Conservation (phyloP, 2,888 invertebrate genomes). For the Steinernema hermaphroditum region DNA sequence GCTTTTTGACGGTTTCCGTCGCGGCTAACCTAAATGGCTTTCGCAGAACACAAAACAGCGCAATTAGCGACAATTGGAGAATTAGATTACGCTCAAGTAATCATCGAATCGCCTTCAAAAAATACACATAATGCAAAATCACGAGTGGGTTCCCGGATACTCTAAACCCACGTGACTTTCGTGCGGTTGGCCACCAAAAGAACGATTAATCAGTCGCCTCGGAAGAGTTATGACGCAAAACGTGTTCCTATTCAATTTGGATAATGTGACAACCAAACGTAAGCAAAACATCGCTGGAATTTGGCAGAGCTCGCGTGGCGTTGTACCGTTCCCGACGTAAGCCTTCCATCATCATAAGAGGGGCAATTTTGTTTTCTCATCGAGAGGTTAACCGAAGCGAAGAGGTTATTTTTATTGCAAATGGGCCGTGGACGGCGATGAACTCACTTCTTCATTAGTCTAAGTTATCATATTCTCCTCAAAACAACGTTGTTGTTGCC, state of each 20-base stretch:
- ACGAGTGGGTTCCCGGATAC: neutral
- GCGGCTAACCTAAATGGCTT: neutral
- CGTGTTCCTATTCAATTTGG: slow-evolving; percentile 11
- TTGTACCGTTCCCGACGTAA: slow-evolving; percentile 1
- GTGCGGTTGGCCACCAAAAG: no score
- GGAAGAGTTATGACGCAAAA: no score
- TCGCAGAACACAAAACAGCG: neutral
- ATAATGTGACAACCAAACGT: neutral
- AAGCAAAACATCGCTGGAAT: neutral
- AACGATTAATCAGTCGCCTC: no score
- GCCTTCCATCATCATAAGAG: neutral
- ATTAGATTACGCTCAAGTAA: slow-evolving; percentile 25
- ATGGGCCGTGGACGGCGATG: neutral
- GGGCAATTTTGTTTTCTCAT: slow-evolving; percentile 5
- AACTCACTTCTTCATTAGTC: neutral
- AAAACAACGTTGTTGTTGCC: slow-evolving; percentile 23
- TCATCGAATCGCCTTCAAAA: neutral
- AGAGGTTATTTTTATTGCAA: slow-evolving; percentile 9
- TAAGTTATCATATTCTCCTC: neutral
- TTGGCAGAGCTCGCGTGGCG: neutral
- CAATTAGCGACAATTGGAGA: slow-evolving; percentile 23
- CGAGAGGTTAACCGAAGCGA: neutral
- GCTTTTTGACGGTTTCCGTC: neutral
- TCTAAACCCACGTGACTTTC: no score
- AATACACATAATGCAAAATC: neutral